Conservation (phyloP, 2,888 invertebrate genomes). For the Calliphora vomitoria region DNA sequence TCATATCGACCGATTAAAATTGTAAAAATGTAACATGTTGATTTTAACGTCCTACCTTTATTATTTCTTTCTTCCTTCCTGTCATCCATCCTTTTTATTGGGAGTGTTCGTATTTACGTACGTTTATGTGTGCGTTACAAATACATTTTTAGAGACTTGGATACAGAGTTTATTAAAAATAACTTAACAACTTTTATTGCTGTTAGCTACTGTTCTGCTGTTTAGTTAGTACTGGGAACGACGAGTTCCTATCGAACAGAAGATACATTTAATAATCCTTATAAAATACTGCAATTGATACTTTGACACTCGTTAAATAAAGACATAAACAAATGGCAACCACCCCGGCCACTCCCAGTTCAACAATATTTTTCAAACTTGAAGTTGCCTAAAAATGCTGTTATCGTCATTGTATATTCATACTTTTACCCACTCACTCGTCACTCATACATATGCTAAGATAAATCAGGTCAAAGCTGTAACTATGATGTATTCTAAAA, state of each 20-base stretch:
- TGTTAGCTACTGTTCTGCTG: slow-evolving; percentile 24
- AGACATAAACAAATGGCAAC: slow-evolving; percentile 38
- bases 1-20: not conserved
- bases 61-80: not conserved
- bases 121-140: not conserved
- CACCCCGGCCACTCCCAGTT: not conserved
- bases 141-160: slow-evolving; percentile 32
- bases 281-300: slow-evolving; percentile 67
- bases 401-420: not conserved
- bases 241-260: slow-evolving; percentile 15
- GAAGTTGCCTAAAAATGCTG: not conserved
- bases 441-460: not conserved
- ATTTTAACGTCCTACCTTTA: slow-evolving; percentile 26
- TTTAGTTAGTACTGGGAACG: not conserved
- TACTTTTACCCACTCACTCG: not conserved
- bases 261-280: slow-evolving; percentile 32
- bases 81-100: slow-evolving; percentile 18
- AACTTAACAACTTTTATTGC: slow-evolving; percentile 66
- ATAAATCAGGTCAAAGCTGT: slow-evolving; percentile 13
- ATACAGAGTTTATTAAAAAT: slow-evolving; percentile 67
- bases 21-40: not conserved
- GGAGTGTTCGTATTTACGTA: not conserved
- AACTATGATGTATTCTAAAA: slow-evolving; percentile 44
- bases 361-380: not conserved
- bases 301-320: slow-evolving; percentile 64